phyloP scores from a whole-genome alignment of 2,797 vertebrate genomes.

The Falco berigora region DNA sequence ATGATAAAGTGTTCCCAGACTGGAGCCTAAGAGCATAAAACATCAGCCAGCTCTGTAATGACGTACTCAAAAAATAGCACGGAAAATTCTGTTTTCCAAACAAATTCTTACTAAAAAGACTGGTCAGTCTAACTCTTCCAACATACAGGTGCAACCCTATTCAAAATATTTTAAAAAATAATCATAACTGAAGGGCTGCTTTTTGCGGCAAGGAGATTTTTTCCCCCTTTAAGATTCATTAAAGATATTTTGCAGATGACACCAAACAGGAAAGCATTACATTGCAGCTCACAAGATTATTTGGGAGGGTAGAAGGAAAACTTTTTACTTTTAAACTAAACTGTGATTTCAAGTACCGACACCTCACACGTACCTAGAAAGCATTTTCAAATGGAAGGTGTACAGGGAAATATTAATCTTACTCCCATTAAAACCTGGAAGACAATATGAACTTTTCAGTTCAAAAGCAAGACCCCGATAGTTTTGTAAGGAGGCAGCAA shows the following conservation, averaged over 20 bases:
- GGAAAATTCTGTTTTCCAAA: not conserved
- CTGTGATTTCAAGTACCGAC: not conserved
- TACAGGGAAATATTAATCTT: not conserved
- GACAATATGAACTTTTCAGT: not conserved
- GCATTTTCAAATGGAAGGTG: not conserved
- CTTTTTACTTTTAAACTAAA: not conserved
- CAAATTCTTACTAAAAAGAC: not conserved
- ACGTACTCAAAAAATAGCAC: not conserved
- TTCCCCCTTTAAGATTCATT: not conserved
- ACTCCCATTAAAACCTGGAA: not conserved
- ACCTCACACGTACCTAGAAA: not conserved
- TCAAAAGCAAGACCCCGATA: not conserved
- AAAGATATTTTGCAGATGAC: not conserved
- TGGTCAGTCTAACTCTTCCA: not conserved
- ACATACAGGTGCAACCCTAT: not conserved
- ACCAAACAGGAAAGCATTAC: not conserved
- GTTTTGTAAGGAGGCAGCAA: not conserved
- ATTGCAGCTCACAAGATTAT: not conserved
- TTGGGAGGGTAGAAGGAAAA: not conserved
- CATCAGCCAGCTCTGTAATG: not conserved
- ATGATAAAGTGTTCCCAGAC: not conserved
- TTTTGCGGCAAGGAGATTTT: not conserved
- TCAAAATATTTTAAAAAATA: not conserved
- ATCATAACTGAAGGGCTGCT: not conserved
- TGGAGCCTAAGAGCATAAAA: not conserved